Conservation (phyloP, 35 echinoderm and acorn worm genomes). For the Eucidaris tribuloides region DNA sequence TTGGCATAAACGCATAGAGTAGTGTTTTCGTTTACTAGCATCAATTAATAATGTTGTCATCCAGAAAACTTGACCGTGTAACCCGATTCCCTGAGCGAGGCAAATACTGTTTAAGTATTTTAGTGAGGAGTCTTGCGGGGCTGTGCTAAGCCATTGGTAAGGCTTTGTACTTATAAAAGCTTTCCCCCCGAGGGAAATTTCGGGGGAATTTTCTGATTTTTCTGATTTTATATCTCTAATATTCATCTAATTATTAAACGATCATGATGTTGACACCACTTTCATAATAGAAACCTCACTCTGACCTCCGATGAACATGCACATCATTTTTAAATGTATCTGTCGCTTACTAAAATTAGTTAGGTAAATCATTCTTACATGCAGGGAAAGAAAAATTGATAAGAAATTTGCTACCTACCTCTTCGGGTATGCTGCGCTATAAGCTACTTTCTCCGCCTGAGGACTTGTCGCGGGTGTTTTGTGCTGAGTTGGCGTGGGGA, state of each 20-base stretch:
- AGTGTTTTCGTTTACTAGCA: background rate
- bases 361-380: too few species aligned
- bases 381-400: too few species aligned
- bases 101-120: constrained; percentile 48
- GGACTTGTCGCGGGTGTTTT: background rate
- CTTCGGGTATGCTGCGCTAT: background rate
- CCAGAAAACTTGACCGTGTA: constrained; percentile 31
- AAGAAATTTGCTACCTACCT: background rate
- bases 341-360: background rate
- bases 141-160: constrained; percentile 41
- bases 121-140: constrained; percentile 54
- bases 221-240: background rate
- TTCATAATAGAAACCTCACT: background rate
- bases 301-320: background rate
- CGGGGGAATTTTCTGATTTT: constrained; percentile 30
- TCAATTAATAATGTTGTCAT: constrained; percentile 46
- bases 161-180: constrained; percentile 17
- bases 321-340: background rate
- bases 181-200: constrained; percentile 49
- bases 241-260: background rate
- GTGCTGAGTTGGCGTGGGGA: background rate
- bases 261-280: background rate
- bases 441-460: background rate
- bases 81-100: constrained; percentile 4
- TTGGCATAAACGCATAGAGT: background rate